Evolutionary conservation across 2,797 vertebrate species (phyloP).

Genomic region (Heteromormyrus szaboi): DNA sequence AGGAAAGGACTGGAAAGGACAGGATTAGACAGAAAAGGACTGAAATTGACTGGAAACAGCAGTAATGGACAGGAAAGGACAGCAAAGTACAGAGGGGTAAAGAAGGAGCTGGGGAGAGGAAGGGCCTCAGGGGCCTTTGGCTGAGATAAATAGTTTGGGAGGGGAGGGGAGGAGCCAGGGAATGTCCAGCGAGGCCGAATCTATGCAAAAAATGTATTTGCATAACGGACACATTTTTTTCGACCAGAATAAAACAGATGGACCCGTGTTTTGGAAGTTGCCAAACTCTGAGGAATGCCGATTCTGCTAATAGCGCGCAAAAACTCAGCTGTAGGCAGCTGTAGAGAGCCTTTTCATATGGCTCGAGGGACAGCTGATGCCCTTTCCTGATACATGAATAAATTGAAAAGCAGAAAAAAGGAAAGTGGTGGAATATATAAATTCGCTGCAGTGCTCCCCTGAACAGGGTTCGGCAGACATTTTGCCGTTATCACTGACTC

Average conservation of each 20-base stretch:
- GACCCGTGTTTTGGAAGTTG: neutral
- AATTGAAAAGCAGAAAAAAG: neutral
- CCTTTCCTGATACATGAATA: neutral
- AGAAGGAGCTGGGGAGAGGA: neutral
- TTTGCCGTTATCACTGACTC: neutral
- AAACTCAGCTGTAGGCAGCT: neutral
- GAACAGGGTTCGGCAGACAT: neutral
- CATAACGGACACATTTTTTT: neutral
- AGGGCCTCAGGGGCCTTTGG: neutral
- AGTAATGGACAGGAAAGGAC: neutral
- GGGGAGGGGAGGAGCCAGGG: neutral
- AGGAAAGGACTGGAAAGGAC: neutral
- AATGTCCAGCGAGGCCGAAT: neutral
- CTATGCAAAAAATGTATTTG: neutral
- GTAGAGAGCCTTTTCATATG: neutral
- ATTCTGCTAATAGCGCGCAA: neutral
- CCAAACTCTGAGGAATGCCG: neutral
- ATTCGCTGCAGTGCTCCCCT: neutral
- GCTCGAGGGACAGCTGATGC: neutral
- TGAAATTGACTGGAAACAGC: neutral
- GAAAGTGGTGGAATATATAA: neutral
- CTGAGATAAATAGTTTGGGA: slow-evolving; percentile 12
- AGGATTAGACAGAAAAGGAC: neutral
- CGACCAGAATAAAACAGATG: slow-evolving; percentile 1
- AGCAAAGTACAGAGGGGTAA: neutral